These are phyloP conservation scores for Dasysyrphus albostriatus DNA, from an alignment of 2,888 invertebrate species.

Conservation along the genomic window DNA sequence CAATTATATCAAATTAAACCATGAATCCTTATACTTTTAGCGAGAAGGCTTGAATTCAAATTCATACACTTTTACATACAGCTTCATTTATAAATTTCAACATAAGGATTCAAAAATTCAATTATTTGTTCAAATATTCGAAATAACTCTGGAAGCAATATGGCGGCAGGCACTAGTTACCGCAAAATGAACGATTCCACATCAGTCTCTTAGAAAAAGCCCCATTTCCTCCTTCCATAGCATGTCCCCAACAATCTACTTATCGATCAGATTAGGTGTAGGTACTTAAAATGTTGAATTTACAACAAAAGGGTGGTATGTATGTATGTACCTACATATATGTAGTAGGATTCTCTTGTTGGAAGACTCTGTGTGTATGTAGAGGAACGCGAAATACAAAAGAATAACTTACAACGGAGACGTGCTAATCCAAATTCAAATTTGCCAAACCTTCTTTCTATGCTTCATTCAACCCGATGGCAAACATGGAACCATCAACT, in stretches of 20 bases:
- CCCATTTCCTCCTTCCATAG: not conserved
- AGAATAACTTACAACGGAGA: conserved; percentile 67
- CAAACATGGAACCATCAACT: conserved; percentile 33
- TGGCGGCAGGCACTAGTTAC: conserved; percentile 20
- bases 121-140: conserved; percentile 82
- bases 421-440: conserved; percentile 74
- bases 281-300: conserved; percentile 36
- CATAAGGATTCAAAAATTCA: conserved; percentile 78
- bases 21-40: not conserved
- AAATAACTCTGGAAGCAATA: conserved; percentile 36
- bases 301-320: conserved; percentile 50
- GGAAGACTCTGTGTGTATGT: not conserved
- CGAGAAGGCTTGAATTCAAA: conserved; percentile 1
- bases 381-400: conserved; percentile 27
- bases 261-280: conserved; percentile 61
- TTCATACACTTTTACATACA: too few relatives aligned
- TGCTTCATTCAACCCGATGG: conserved; percentile 9
- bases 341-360: conserved; percentile 13
- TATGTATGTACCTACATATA: too few relatives aligned
- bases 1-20: not conserved
- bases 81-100: not conserved
- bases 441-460: conserved; percentile 46
- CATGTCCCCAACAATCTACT: conserved; percentile 37
- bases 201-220: not conserved
- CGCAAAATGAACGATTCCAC: conserved; percentile 28